Percentiles rank a stretch among this genome's conserved stretches.
These are phyloP conservation scores for Cremastinae sp. DNA, from an alignment of 2,888 invertebrate genomes.

Conservation along the genomic window DNA sequence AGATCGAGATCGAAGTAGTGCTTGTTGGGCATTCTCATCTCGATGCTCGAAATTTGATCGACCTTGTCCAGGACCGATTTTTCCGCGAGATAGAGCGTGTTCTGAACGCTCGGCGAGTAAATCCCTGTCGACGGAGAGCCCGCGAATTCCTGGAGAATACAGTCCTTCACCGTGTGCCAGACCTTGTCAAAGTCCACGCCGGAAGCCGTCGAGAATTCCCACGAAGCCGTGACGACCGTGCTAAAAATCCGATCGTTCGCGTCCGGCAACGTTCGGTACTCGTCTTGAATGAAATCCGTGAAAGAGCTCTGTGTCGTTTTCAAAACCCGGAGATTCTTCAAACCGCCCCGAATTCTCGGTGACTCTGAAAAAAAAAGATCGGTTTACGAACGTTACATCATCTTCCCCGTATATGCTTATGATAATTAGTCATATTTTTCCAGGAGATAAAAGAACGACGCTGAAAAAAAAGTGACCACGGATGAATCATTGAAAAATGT, in stretches of 20 bases:
- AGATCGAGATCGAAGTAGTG: constrained; percentile 90
- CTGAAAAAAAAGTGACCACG: not conserved
- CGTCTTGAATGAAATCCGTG: constrained; percentile 89
- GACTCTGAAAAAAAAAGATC: constrained; percentile 78
- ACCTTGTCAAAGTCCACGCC: constrained; percentile 86
- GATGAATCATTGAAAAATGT: not conserved
- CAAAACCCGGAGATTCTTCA: constrained; percentile 87
- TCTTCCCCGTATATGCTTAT: too few species aligned
- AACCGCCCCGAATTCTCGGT: constrained; percentile 85
- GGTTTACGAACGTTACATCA: not conserved
- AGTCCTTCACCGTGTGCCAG: constrained; percentile 87
- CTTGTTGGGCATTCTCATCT: constrained; percentile 91
- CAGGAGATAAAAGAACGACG: constrained; percentile 5
- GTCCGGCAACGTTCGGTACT: constrained; percentile 89
- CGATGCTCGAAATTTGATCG: constrained; percentile 86
- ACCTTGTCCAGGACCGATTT: constrained; percentile 86
- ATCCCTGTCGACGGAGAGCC: constrained; percentile 88
- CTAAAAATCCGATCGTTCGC: constrained; percentile 89
- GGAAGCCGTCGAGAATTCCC: constrained; percentile 86
- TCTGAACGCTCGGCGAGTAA: constrained; percentile 90
- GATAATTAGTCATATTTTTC: not conserved
- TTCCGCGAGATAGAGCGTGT: constrained; percentile 88
- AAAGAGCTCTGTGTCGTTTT: constrained; percentile 92
- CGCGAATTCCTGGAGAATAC: constrained; percentile 88
- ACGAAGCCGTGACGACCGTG: constrained; percentile 88